Percentiles rank a stretch among this genome's conserved stretches.
Conservation (phyloP, 2,797 vertebrate genomes). For the Premnoplex brunnescens region DNA sequence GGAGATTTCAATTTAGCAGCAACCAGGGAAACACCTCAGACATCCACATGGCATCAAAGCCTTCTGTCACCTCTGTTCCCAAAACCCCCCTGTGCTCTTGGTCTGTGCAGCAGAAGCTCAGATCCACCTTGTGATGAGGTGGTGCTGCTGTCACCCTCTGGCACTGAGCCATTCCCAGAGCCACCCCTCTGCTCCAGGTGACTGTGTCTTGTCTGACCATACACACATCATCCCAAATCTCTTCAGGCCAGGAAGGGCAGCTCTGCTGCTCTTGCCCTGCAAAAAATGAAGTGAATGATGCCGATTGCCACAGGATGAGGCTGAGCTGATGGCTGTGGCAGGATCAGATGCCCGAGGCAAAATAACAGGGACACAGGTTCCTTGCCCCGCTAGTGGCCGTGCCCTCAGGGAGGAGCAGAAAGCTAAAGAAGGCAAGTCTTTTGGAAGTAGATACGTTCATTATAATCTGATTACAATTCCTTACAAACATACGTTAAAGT, state of each 20-base stretch:
- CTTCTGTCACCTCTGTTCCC: background rate
- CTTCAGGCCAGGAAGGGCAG: background rate
- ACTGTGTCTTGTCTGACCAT: rapidly evolving
- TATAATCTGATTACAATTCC: slow-evolving; percentile 16
- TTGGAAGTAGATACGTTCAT: background rate
- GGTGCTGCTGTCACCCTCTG: background rate
- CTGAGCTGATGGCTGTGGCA: background rate
- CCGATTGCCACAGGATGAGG: background rate
- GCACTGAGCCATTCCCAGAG: background rate
- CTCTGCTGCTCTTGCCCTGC: background rate
- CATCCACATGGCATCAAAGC: background rate
- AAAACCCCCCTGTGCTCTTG: background rate
- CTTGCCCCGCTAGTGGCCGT: background rate
- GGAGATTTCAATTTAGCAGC: slow-evolving; percentile 25
- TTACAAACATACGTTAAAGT: background rate
- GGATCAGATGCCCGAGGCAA: background rate
- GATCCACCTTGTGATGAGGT: background rate
- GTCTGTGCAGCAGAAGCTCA: background rate
- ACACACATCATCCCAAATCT: background rate
- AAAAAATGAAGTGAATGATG: background rate
- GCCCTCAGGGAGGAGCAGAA: background rate
- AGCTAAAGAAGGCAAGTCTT: background rate
- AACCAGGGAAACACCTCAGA: slow-evolving; percentile 20
- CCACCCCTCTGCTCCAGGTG: background rate
- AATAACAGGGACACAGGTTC: background rate